A percentile compares a stretch with the other conserved stretches of the same genome.
Evolutionary conservation across 1,140 invertebrate genomes (phyloP).

Genomic region (Phymorhynchus buccinoides): DNA sequence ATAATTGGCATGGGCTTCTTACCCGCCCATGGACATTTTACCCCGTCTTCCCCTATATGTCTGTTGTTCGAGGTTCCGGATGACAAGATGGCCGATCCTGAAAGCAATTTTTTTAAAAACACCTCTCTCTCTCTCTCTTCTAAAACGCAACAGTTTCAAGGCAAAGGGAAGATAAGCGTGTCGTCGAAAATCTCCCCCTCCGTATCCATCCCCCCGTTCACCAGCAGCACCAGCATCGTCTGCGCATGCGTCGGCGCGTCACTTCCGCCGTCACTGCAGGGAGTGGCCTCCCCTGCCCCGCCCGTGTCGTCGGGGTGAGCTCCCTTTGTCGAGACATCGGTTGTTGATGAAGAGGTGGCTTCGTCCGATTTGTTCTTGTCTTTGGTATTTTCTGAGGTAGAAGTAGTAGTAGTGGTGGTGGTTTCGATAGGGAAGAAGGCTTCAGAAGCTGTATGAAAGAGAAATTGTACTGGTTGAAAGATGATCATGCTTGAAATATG

Average conservation of each 20-base stretch:
- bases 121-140: too few relatives aligned
- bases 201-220: conserved; percentile 73
- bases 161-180: conserved; percentile 60
- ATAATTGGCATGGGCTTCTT: too few relatives aligned
- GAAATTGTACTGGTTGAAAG: too few relatives aligned
- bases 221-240: conserved; percentile 54
- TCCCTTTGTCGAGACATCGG: background rate
- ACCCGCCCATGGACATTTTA: too few relatives aligned
- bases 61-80: too few relatives aligned
- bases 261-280: background rate
- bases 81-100: too few relatives aligned
- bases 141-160: too few relatives aligned
- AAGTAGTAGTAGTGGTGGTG: too few relatives aligned
- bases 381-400: background rate
- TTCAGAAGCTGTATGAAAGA: background rate
- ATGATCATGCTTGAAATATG: too few relatives aligned
- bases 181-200: conserved; percentile 73
- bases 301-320: background rate
- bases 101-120: too few relatives aligned
- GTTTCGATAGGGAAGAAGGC: conserved; percentile 28
- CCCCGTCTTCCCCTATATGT: too few relatives aligned
- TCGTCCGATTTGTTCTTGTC: conserved; percentile 12
- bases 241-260: too few relatives aligned
- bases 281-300: background rate
- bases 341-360: background rate